A percentile compares a stretch with the other conserved stretches of the same genome.
Evolutionary conservation across 2,888 invertebrate species (phyloP).

Genomic region (Hydrotaea cyrtoneurina): DNA sequence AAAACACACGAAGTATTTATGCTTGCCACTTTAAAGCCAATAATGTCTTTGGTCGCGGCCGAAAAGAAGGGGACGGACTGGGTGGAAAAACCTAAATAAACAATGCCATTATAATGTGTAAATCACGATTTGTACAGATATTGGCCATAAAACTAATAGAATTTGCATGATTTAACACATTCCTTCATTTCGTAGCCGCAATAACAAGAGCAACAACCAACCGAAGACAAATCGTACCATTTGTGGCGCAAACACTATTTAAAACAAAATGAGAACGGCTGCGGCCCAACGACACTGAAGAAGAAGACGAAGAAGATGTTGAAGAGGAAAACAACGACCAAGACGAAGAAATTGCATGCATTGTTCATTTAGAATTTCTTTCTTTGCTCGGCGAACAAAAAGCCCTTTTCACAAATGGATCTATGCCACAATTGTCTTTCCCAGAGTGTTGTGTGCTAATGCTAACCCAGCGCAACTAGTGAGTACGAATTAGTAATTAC

Average conservation of each 20-base stretch:
- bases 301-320: too few relatives aligned
- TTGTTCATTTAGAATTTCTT: slow-evolving; percentile 26
- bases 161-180: slow-evolving; percentile 40
- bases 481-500: neutral
- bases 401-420: slow-evolving; percentile 27
- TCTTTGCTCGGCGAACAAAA: slow-evolving; percentile 2
- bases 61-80: neutral
- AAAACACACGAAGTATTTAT: neutral
- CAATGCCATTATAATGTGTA: slow-evolving; percentile 36
- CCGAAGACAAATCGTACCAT: slow-evolving; percentile 25
- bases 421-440: slow-evolving; percentile 7
- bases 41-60: neutral
- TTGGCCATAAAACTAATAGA: slow-evolving; percentile 40
- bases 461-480: neutral
- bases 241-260: slow-evolving; percentile 36
- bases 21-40: neutral
- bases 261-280: slow-evolving; percentile 17
- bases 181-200: neutral
- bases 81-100: neutral
- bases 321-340: neutral
- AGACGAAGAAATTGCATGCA: slow-evolving; percentile 34
- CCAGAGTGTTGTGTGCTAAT: slow-evolving; percentile 9
- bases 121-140: slow-evolving; percentile 34
- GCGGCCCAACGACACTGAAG: neutral
- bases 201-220: neutral